Percentiles rank a stretch among this genome's conserved stretches.
phyloP scores from a whole-genome alignment of 2,113 vertebrate species.

The Megaceryle torquata region DNA sequence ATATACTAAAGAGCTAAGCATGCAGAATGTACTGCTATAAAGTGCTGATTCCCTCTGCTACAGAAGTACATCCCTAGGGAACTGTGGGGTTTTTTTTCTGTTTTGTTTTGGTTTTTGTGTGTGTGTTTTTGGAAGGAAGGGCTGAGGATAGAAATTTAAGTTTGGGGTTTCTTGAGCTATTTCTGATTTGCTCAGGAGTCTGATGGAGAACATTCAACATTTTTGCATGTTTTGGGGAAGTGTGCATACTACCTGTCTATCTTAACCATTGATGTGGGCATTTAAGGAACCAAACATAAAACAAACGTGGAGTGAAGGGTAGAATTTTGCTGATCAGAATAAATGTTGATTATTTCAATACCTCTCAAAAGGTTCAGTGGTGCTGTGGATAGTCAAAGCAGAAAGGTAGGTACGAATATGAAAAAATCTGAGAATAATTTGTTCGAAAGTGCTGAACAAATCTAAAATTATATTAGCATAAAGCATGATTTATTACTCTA shows the following conservation, averaged over 20 bases:
- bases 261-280: neutral
- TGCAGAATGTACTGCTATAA: neutral
- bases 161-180: neutral
- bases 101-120: neutral
- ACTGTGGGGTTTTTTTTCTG: neutral
- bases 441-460: neutral
- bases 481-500: neutral
- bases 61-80: neutral
- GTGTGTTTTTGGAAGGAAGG: neutral
- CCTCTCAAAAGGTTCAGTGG: slow-evolving; percentile 1
- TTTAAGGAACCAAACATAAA: neutral
- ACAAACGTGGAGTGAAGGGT: neutral
- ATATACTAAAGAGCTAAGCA: slow-evolving; percentile 36
- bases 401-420: neutral
- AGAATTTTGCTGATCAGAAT: neutral
- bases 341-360: neutral
- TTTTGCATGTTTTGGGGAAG: neutral
- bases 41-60: neutral
- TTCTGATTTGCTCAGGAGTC: neutral
- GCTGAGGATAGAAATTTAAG: neutral
- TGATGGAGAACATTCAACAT: neutral
- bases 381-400: slow-evolving; percentile 25
- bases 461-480: neutral
- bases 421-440: neutral
- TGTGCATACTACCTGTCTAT: neutral